Percentiles rank a stretch among this genome's conserved stretches.
Conservation (phyloP, 2,888 invertebrate species). For the Eupelmus urozonus region DNA sequence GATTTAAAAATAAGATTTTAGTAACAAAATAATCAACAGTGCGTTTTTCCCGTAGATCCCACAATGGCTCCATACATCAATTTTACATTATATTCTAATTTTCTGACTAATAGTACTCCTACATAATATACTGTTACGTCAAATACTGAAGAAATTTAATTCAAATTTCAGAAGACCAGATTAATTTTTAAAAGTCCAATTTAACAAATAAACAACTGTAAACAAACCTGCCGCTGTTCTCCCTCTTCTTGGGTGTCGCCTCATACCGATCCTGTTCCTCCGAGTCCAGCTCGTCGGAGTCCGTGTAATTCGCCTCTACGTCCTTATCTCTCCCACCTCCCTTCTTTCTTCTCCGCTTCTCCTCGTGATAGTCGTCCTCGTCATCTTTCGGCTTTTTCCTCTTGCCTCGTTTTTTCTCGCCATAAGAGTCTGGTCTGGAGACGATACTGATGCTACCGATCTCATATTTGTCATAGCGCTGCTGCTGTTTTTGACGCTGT, state of each 20-base stretch:
- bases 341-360: slow-evolving; percentile 59
- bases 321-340: slow-evolving; percentile 48
- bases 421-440: slow-evolving; percentile 63
- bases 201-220: too few relatives aligned
- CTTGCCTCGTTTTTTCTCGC: neutral
- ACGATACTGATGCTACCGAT: slow-evolving; percentile 71
- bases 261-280: slow-evolving; percentile 70
- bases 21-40: too few relatives aligned
- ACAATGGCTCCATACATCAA: too few relatives aligned
- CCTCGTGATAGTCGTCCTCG: slow-evolving; percentile 54
- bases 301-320: slow-evolving; percentile 64
- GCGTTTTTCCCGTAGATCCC: too few relatives aligned
- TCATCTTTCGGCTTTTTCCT: slow-evolving; percentile 2
- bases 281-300: slow-evolving; percentile 66
- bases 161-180: too few relatives aligned
- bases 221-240: slow-evolving; percentile 1
- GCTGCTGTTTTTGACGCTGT: slow-evolving; percentile 66
- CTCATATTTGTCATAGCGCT: slow-evolving; percentile 61
- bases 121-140: too few relatives aligned
- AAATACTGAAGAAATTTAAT: too few relatives aligned
- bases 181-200: too few relatives aligned
- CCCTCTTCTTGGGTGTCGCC: slow-evolving; percentile 62
- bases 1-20: too few relatives aligned
- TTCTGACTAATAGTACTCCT: too few relatives aligned
- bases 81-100: too few relatives aligned